Base-by-base conservation (phyloP, 2,888 invertebrate species). In the Tuberolachnus salignus region DNA sequence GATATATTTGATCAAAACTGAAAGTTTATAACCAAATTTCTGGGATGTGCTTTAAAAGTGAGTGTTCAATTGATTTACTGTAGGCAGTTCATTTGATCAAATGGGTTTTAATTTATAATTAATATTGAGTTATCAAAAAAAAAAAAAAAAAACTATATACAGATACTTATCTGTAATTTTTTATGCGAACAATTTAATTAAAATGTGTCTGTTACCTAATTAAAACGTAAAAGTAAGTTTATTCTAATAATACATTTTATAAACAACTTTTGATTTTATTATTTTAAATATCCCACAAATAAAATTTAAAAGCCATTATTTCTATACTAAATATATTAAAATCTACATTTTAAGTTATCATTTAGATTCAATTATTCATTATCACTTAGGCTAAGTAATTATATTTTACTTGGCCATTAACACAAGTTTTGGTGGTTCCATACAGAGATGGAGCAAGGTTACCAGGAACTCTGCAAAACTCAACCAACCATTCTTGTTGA, bases 401-500 rank as follows among this genome's bases (percentile, higher is more conserved):
- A 59, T 57, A 42, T 57, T 78, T 69, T 69, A 78, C 78, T 78
- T 67, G 69, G 67, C 78, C 67, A 78, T 78, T 78, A 78, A 78
- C 78, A 78, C 51, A 34, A 78, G 78, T 78, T 78, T 78, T 78
- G 78, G 78, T 78, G 78, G 95, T 95, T 94, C 86, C 95, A 95
- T 87, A 94, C 94, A 86, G 94, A 95, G 88, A 88, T 95, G 85
- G 95, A 95, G 88, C 93, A 93, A 88, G 95, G 95, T 83, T 95
- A 95, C 88, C 94, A 94, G 89, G 94, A 92, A 84, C 88, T 93
- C 86, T 90, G 91, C 85, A 92, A 92, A 87, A 89, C 90, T 83
- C 88, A 88, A 82, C 88, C 89, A 82, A 90, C 90, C 82, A 92
- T 87, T 92, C 91, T 88, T 89, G 80, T 80, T 75, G 81, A 81